phyloP scores from a whole-genome alignment of 1,140 invertebrate genomes.

The Sarcophaga peregrina region DNA sequence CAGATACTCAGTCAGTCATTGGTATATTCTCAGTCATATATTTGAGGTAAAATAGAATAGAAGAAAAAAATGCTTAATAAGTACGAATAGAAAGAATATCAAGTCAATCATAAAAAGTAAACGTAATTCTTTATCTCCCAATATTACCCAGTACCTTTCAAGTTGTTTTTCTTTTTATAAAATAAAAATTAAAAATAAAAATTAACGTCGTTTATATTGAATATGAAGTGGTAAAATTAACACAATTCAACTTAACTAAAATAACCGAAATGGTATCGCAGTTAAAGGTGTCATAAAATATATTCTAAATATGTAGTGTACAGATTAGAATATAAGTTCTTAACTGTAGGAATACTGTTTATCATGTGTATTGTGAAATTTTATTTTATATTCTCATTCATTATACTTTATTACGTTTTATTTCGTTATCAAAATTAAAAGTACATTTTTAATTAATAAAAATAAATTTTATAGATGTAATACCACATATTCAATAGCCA shows the following conservation, averaged over 20 bases:
- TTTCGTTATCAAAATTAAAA: too few relatives aligned
- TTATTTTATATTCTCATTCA: too few relatives aligned
- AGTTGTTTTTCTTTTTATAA: not conserved
- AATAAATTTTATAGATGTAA: too few relatives aligned
- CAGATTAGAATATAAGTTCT: not conserved
- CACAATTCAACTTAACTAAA: not conserved
- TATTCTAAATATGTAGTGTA: not conserved
- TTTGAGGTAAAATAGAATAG: too few relatives aligned
- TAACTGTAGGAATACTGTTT: too few relatives aligned
- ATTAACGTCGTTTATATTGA: not conserved
- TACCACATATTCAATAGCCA: too few relatives aligned
- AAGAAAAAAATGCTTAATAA: not conserved
- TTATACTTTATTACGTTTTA: too few relatives aligned
- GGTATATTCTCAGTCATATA: not conserved
- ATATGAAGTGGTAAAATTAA: conserved; percentile 10
- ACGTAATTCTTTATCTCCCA: not conserved
- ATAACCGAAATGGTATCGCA: not conserved
- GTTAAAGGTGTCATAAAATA: conserved; percentile 5
- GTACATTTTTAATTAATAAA: too few relatives aligned
- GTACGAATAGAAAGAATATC: not conserved
- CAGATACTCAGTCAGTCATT: not conserved
- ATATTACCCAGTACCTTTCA: not conserved
- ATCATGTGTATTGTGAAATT: too few relatives aligned
- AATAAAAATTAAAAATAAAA: too few relatives aligned
- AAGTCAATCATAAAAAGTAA: conserved; percentile 8